Evolutionary conservation across 2,888 invertebrate species (phyloP).

Genomic region (Drosophila mimetica): DNA sequence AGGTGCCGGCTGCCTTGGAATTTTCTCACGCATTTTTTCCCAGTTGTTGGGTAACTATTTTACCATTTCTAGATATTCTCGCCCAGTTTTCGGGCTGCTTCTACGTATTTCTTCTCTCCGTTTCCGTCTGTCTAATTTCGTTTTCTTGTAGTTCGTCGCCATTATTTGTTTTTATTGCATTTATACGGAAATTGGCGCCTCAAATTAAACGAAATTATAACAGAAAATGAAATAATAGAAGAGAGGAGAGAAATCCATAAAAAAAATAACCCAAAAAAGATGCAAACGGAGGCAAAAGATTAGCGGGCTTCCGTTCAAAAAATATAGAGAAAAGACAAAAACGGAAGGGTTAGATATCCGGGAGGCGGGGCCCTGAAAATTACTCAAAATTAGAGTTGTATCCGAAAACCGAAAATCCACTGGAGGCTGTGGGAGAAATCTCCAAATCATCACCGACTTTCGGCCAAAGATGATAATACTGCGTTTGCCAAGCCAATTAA

Average conservation of each 20-base stretch:
- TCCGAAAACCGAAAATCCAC: conserved; percentile 12
- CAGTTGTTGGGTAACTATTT: conserved; percentile 20
- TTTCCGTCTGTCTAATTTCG: conserved; percentile 77
- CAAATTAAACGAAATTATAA: conserved; percentile 52
- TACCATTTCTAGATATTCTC: conserved; percentile 14
- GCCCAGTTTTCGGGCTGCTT: conserved; percentile 12
- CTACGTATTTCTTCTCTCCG: conserved; percentile 7
- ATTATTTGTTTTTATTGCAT: conserved; percentile 81
- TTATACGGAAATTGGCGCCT: conserved; percentile 81
- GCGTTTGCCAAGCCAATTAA: conserved; percentile 68
- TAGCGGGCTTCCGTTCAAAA: conserved; percentile 52
- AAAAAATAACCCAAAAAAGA: conserved; percentile 48
- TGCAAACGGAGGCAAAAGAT: conserved; percentile 49
- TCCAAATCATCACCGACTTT: conserved; percentile 3
- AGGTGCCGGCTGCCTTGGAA: conserved; percentile 56
- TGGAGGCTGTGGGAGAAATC: conserved; percentile 28
- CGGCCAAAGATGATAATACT: conserved; percentile 12
- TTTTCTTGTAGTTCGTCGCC: conserved; percentile 75
- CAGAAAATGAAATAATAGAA: conserved; percentile 35
- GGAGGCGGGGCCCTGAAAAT: conserved; percentile 51
- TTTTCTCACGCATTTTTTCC: conserved; percentile 72
- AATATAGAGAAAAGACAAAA: conserved; percentile 32
- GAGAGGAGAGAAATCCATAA: conserved; percentile 55
- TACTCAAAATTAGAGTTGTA: conserved; percentile 65
- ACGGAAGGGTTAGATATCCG: conserved; percentile 16